Evolutionary conservation across 2,888 invertebrate species (phyloP), one percentile per base, ranked within the genome.

Genomic region (Galeruca laticollis): DNA sequence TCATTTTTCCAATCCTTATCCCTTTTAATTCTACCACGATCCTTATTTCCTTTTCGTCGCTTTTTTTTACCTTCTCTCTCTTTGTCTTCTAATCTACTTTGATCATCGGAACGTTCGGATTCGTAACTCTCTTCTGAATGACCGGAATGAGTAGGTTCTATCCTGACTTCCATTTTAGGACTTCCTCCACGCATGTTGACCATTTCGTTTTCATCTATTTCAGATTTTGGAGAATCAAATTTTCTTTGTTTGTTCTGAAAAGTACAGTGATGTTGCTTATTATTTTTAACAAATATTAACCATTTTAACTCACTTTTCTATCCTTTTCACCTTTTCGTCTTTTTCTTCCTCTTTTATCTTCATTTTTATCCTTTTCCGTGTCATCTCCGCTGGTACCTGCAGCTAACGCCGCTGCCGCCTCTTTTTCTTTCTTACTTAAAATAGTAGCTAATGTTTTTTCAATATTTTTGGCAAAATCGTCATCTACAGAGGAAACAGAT

Each of bases 381-480:
- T 87, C 87, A 60, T 78, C 79, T 2, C 74, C 77, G 40, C 82
- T 84, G 71, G 83, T 68, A 77, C 81, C 74, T 15, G 73, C 73
- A 20, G 40, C 37, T 35, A 64, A 13, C 11, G 64, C 56, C 2
- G 59, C 66, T 3, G 77, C 75, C 35, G 76, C 76, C 60, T 87
- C 86, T 69, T 80, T 81, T 76, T 90, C 91, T 82, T 91, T 93
- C 76, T 92, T 93, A 62, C 74, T 78, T 82, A 94, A 86, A 9
- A 90, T 93, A 71, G 90, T 92, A 68, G 92, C 90, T 73, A 94
- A 90, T 11, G 93, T 92, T 82, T 93, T 93, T 84, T 94, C 94
- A 76, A 94, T 90, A 80, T 90, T 91, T 60, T 91, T 90, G 18
- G 93, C 94, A 87, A 93, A 94, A 86, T 94, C 94, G 82, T 94